Percentiles rank a stretch among this genome's conserved stretches.
Conservation (phyloP, 2,888 invertebrate genomes). For the Drepanosiphum platanoidis region DNA sequence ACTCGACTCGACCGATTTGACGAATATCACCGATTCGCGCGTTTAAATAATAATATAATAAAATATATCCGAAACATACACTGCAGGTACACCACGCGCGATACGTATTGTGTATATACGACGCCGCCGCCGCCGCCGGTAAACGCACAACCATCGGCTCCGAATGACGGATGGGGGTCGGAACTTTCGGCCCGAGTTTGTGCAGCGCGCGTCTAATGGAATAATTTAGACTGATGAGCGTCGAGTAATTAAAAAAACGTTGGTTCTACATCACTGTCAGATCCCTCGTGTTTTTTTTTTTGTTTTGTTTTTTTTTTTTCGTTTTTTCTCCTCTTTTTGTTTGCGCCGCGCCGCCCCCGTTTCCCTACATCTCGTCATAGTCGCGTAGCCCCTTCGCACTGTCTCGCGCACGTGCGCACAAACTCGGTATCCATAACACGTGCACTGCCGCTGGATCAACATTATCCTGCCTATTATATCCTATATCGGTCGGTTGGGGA, state of each 20-base stretch:
- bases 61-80: not conserved
- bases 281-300: slow-evolving; percentile 10
- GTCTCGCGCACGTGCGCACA: not conserved
- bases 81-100: not conserved
- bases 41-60: too few species aligned
- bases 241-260: slow-evolving; percentile 52
- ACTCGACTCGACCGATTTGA: too few species aligned
- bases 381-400: not conserved
- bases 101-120: not conserved
- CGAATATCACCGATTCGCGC: too few species aligned
- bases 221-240: slow-evolving; percentile 59
- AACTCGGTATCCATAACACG: too few species aligned
- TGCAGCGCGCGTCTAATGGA: slow-evolving; percentile 22
- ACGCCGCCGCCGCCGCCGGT: not conserved
- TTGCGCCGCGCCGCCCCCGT: not conserved
- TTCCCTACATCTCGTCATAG: not conserved
- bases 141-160: not conserved
- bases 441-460: too few species aligned
- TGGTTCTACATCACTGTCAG: slow-evolving; percentile 58
- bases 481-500: too few species aligned
- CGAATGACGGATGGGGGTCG: slow-evolving; percentile 35
- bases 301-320: slow-evolving; percentile 10
- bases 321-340: not conserved
- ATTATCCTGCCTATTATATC: too few species aligned
- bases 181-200: not conserved